phyloP scores from a whole-genome alignment of 2,888 invertebrate species.

The Scaptomyza polygonia region DNA sequence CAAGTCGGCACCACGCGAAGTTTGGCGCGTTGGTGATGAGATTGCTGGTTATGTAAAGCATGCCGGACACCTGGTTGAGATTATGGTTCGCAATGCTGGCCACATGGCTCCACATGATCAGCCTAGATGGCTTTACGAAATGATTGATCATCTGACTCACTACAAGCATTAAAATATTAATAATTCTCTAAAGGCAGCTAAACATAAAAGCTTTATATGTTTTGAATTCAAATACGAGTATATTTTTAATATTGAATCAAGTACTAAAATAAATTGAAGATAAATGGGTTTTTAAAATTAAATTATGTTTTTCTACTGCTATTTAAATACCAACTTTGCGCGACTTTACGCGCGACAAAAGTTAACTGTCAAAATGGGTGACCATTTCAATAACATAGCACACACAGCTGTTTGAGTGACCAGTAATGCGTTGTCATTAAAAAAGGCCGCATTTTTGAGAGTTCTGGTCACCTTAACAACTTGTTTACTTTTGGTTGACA shows the following conservation, averaged over 20 bases:
- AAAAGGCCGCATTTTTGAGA: background rate
- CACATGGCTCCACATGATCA: slow-evolving; percentile 93
- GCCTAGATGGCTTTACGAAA: slow-evolving; percentile 90
- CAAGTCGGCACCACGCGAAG: slow-evolving; percentile 87
- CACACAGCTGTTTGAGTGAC: slow-evolving; percentile 36
- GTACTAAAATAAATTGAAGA: slow-evolving; percentile 27
- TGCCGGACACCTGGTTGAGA: slow-evolving; percentile 89
- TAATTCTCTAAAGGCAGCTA: slow-evolving; percentile 2
- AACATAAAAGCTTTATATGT: slow-evolving; percentile 19
- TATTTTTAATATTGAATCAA: background rate
- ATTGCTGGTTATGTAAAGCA: slow-evolving; percentile 91
- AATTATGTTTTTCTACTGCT: no score
- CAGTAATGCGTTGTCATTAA: background rate
- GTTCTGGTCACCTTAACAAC: slow-evolving; percentile 30
- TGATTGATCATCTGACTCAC: slow-evolving; percentile 85
- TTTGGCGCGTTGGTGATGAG: slow-evolving; percentile 89
- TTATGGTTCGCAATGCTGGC: slow-evolving; percentile 91
- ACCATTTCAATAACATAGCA: background rate
- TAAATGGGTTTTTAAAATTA: background rate
- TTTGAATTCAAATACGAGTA: background rate
- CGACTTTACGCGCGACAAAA: background rate
- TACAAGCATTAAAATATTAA: slow-evolving; percentile 59
- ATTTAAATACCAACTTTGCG: background rate
- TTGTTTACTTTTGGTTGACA: slow-evolving; percentile 37
- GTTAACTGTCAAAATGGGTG: background rate